Evolutionary conservation across 2,888 invertebrate species (phyloP), one percentile per base, ranked within the genome.

Genomic region (Uloborus plumipes): DNA sequence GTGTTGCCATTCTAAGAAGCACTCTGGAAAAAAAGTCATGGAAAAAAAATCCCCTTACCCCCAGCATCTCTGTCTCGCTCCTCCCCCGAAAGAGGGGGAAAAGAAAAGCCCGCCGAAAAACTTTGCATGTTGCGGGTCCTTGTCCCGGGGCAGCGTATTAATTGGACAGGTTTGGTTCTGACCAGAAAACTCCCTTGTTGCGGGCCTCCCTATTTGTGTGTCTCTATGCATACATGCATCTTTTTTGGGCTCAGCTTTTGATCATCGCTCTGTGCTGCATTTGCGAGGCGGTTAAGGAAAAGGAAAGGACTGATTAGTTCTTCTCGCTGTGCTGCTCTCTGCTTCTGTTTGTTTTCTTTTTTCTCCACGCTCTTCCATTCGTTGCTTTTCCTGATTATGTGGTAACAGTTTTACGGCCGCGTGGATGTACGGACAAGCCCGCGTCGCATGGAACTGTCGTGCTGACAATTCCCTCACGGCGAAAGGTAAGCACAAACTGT

Each of bases 151-250:
- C 84, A 59, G 55, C 67, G 71, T 76, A 84, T 84, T 84, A 84
- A 84, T 84, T 84, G 84, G 84, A 84, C 84, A 84, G 80, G 84
- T 84, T 84, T 80, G 71, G 77, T 49, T 47, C 80, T 84, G 84
- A 84, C 79, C 84, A 84, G 69, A 66, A 18, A 31, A 58, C 67
- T 72, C 75, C 74, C 80, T 64, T n/a, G 47, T 62, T 13, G 50
- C 59, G 79, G 79, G 79, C 78, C 78, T 71, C 79, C 66, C 80
- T 61, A 50, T 39, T 39, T 39, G 77, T 65, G 47, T 62, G 65
- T 71, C 39, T 59, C 22, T 66, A 73, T 81, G 67, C 78, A 72
- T 78, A 62, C 78, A 72, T 79, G 59, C 81, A 75, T 81, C 69
- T 67, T 62, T 72, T 67, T 65, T 79, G 65, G 71, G 78, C 64